Conservation (phyloP, 1,140 invertebrate genomes). For the Palaemon carinicauda region DNA sequence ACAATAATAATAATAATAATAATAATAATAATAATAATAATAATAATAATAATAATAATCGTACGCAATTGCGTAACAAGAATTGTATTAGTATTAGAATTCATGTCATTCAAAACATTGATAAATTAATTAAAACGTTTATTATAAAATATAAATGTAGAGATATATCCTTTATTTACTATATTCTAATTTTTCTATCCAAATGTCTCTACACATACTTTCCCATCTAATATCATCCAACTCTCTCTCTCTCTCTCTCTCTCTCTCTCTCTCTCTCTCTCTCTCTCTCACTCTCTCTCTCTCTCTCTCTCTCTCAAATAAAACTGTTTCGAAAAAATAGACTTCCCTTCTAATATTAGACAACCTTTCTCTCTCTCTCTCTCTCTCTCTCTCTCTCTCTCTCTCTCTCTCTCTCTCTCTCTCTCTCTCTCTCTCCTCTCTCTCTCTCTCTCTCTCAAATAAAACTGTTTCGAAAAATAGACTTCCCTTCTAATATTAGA, state of each 20-base stretch:
- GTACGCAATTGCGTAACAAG: not conserved
- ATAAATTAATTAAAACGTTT: not conserved
- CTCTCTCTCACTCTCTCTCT: not conserved
- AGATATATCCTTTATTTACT: not conserved
- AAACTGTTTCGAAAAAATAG: no score
- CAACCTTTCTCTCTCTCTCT: not conserved
- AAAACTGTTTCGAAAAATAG: no score
- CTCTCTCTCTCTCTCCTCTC: not conserved
- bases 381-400: conserved; percentile 3
- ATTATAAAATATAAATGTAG: not conserved
- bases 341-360: no score
- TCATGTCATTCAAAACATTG: not conserved
- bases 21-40: not conserved
- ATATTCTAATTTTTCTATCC: not conserved
- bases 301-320: no score
- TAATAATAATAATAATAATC: not conserved
- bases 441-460: no score
- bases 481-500: no score
- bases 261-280: not conserved
- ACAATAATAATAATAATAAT: conserved; percentile 6
- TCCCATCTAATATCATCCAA: no score
- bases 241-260: not conserved
- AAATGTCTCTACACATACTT: not conserved
- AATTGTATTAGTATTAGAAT: not conserved
- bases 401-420: conserved; percentile 6